Base-by-base conservation (phyloP, 2,888 invertebrate species). In the Formica aserva region DNA sequence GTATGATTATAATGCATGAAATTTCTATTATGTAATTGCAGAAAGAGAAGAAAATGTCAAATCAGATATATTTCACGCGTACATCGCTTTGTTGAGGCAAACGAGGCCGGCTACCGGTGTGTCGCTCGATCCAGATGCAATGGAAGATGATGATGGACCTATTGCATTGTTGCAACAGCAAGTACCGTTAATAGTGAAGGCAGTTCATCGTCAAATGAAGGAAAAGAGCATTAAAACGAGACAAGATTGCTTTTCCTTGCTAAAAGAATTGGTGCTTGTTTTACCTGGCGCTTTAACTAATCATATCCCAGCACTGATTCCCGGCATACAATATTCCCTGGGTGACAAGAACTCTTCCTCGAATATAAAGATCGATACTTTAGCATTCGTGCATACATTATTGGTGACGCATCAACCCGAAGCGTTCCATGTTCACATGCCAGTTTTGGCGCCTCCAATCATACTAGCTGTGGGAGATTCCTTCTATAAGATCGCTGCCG, bases 21-120 rank as follows among this genome's bases (percentile, higher is more conserved):
- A 55, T 84, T 83, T 1, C 35, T 83, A 35, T 82, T 86, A 89
- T 87, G n/a, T 63, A 29, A 57, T 95, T 94, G 75, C 94, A 97
- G 99, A 99, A 95, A 97, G 99, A 52, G 99, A 99, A 95, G 99
- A 99, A 95, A 99, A 99, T 95, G 99, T 99, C 0, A 99, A 99
- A 94, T 98, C 98, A 38, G 99, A 99, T 94, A 98, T 99, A 87
- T 98, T 99, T 94, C 98, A 98, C 93, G 99, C 99, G 0, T 99
- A 99, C 94, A 98, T 99, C 82, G 98, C 99, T 0, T 95, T 99
- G 57, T 95, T 99, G 87, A 96, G 98, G 86, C 99, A 99, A 93
- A 99, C 99, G 0, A 96, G 97, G 77, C 97, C 98, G 0, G 96
- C 97, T 1, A 95, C 96, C 22, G 96, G 96, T 15, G 96, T 96